A percentile compares a stretch with the other conserved stretches of the same genome.
These are phyloP conservation scores for Polypterus bichir DNA, from an alignment of 2,113 vertebrate species.

Conservation along the genomic window DNA sequence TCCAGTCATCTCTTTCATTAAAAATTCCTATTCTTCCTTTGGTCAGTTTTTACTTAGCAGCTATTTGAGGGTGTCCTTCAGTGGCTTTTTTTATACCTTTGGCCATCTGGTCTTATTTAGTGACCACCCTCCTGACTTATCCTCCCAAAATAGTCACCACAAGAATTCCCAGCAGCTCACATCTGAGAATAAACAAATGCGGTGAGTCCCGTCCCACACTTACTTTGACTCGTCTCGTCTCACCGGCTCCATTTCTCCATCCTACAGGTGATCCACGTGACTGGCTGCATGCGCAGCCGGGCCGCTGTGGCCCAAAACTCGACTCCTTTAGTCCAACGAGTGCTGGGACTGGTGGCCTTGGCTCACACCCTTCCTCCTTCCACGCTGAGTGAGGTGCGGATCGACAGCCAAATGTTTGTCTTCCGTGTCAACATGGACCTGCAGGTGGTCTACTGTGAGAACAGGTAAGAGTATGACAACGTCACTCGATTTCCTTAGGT, in stretches of 20 bases:
- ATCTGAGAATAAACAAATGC: too few relatives aligned
- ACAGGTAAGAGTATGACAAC: constrained; percentile 48
- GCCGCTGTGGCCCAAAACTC: constrained; percentile 45
- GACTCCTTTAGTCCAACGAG: constrained; percentile 42
- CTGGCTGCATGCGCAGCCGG: constrained; percentile 60
- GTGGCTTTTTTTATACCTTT: too few relatives aligned
- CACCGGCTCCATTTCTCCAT: not conserved
- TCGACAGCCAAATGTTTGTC: constrained; percentile 77
- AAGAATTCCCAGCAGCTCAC: too few relatives aligned
- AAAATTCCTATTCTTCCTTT: too few relatives aligned
- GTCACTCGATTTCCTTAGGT: too few relatives aligned
- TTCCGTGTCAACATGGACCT: constrained; percentile 82
- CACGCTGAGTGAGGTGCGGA: constrained; percentile 73
- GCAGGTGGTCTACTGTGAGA: constrained; percentile 80
- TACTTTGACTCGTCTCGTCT: not conserved
- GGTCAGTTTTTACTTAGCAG: too few relatives aligned
- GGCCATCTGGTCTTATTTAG: too few relatives aligned
- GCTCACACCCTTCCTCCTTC: constrained; percentile 75
- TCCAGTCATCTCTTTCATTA: too few relatives aligned
- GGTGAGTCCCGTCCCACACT: too few relatives aligned
- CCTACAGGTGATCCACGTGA: constrained; percentile 74
- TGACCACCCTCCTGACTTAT: too few relatives aligned
- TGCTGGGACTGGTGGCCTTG: constrained; percentile 69
- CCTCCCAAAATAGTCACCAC: too few relatives aligned
- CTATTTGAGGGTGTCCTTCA: too few relatives aligned